phyloP scores from a whole-genome alignment of 2,888 invertebrate species.

The Tiphia femorata region DNA sequence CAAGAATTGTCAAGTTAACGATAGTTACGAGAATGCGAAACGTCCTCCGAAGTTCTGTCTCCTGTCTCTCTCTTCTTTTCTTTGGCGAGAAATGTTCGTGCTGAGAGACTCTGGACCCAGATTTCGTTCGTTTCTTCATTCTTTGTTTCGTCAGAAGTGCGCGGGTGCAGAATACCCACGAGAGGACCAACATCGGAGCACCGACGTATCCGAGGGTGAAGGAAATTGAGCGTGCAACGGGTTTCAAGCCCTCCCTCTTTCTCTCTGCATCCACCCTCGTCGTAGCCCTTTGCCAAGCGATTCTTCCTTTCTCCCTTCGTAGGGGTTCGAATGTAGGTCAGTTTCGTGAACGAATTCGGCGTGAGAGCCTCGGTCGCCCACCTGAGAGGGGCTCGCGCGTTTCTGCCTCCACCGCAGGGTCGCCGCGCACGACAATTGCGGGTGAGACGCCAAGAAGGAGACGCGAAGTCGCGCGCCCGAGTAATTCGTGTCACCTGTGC shows the following conservation, averaged over 20 bases:
- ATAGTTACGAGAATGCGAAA: too few relatives aligned
- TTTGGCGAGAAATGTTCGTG: too few relatives aligned
- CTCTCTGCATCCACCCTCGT: too few relatives aligned
- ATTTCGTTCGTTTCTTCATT: neutral
- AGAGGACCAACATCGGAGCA: constrained; percentile 4
- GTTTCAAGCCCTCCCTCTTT: too few relatives aligned
- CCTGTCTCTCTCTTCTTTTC: neutral
- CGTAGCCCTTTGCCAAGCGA: too few relatives aligned
- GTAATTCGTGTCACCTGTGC: constrained; percentile 12
- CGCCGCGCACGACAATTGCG: too few relatives aligned
- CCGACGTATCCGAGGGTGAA: constrained; percentile 13
- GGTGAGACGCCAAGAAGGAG: too few relatives aligned
- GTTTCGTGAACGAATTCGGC: constrained; percentile 31
- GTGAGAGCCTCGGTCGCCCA: constrained; percentile 2
- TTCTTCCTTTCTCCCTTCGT: constrained; percentile 2
- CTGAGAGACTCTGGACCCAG: too few relatives aligned
- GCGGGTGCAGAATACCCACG: neutral
- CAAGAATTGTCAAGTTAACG: too few relatives aligned
- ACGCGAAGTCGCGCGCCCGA: neutral
- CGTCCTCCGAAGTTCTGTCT: too few relatives aligned
- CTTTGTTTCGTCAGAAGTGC: neutral
- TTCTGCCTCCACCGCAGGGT: constrained; percentile 8
- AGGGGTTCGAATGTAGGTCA: constrained; percentile 35
- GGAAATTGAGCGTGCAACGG: constrained; percentile 24
- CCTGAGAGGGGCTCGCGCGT: constrained; percentile 15